phyloP scores from a whole-genome alignment of 2,113 vertebrate species.

The Cinclus cinclus region DNA sequence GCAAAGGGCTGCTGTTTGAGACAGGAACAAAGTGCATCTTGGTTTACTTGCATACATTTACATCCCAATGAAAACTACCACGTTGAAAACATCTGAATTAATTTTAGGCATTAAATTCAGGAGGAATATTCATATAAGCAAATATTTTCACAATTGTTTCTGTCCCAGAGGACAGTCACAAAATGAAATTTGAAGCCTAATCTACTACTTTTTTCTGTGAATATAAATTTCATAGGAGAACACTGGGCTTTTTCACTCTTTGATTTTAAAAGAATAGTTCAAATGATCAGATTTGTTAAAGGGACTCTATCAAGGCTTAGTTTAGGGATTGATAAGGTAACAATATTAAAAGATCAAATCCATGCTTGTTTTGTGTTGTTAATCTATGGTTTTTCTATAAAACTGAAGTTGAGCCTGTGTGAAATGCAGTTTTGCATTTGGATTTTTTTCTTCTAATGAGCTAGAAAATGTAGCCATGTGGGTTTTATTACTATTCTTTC shows the following conservation, averaged over 20 bases:
- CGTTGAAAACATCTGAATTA: background rate
- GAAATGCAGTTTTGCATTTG: background rate
- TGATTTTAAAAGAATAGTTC: background rate
- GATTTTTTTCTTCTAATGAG: background rate
- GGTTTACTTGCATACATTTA: background rate
- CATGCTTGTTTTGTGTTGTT: background rate
- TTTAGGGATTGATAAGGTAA: background rate
- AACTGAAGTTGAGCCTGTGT: background rate
- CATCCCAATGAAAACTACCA: background rate
- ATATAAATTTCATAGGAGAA: background rate
- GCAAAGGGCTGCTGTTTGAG: background rate
- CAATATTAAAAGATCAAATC: background rate
- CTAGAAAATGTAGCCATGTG: background rate
- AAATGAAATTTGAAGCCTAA: background rate
- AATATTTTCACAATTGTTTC: constrained; percentile 17
- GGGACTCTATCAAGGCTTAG: background rate
- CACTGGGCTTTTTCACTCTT: background rate
- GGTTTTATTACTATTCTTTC: background rate
- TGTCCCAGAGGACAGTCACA: background rate
- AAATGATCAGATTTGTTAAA: background rate
- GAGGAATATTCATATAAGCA: background rate
- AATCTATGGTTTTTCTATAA: background rate
- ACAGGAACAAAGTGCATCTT: background rate
- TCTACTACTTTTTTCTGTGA: background rate
- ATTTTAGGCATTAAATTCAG: background rate